phyloP scores from a whole-genome alignment of 2,797 vertebrate genomes.

The Trachurus trachurus region DNA sequence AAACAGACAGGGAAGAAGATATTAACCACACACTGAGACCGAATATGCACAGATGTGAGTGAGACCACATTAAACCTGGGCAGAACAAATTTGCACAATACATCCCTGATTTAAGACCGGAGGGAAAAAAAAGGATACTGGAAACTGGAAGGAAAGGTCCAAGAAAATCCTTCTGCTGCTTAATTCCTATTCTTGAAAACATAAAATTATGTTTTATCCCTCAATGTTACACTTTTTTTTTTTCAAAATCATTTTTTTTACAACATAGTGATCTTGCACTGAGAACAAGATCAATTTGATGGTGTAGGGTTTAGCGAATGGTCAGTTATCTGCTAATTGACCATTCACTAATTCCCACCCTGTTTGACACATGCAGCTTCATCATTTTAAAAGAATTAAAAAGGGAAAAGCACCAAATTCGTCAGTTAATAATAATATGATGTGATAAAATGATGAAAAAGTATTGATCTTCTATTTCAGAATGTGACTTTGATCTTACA shows the following conservation, averaged over 20 bases:
- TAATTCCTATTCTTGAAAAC: slow-evolving; percentile 10
- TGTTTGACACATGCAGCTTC: not conserved
- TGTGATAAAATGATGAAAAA: not conserved
- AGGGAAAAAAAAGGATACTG: slow-evolving; percentile 12
- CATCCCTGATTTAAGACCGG: slow-evolving; percentile 22
- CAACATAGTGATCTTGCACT: slow-evolving; percentile 3
- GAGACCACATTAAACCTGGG: slow-evolving; percentile 15
- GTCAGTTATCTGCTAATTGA: not conserved
- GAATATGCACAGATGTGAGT: slow-evolving; percentile 33
- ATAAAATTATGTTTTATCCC: not conserved
- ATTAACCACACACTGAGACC: slow-evolving; percentile 53
- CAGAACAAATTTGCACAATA: slow-evolving; percentile 21
- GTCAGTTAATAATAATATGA: not conserved
- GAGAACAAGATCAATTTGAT: not conserved
- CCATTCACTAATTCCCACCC: not conserved
- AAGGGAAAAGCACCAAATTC: not conserved
- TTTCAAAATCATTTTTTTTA: not conserved
- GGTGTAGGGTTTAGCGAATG: not conserved
- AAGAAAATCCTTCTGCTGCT: slow-evolving; percentile 10
- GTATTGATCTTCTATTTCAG: not conserved
- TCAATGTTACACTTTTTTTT: not conserved
- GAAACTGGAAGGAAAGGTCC: slow-evolving; percentile 1
- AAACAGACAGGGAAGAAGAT: slow-evolving; percentile 49
- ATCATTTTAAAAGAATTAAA: not conserved
- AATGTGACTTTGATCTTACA: not conserved